Base-by-base conservation (phyloP, 2,797 vertebrate genomes). In the Diceros bicornis region DNA sequence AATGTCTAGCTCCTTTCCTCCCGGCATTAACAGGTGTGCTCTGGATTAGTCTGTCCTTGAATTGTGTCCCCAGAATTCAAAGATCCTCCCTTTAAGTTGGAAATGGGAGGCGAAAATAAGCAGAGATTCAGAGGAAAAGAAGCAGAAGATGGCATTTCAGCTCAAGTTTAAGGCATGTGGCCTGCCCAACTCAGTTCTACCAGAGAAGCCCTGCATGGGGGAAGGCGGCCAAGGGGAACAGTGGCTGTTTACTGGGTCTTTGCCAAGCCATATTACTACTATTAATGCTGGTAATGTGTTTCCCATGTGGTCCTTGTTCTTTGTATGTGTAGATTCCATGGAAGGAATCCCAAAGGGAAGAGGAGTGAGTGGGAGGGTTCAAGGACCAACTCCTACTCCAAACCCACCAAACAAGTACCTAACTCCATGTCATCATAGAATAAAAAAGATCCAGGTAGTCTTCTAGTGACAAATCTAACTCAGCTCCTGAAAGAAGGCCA, bases 111-210 rank as follows among this genome's bases (percentile, higher is more conserved):
- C 44, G 34, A 93, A 37, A 90, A 37, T 50, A 32, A 64, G 62
- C 32, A 64, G 52, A 83, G 62, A 83, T 52, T 41, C 61, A 61
- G 59, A 55, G 23, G 41, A 4, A 69, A 88, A 59, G 81, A 92
- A 88, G 17, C 18, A 68, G 77, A 96, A 89, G n/a, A 69, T 20
- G 47, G 20, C 16, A n/a, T 66, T 74, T 92, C 59, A 59, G 32
- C 25, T 87, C 34, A 59, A 61, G 52, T 41, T 37, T 37, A 68
- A 83, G 37, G 61, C 13, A 37, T 17, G 25, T 0, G 1, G 11
- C 34, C 55, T 62, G 32, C 47, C 69, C 64, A 18, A 2, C 27
- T 74, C 37, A 29, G 12, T 50, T 68, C 69, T 75, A 27, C 27
- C 20, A 41, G 29, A 83, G 94, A 92, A 74, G 20, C 68, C 32